phyloP scores from a whole-genome alignment of 1,140 invertebrate genomes.

The Lordiphosa clarofinis region DNA sequence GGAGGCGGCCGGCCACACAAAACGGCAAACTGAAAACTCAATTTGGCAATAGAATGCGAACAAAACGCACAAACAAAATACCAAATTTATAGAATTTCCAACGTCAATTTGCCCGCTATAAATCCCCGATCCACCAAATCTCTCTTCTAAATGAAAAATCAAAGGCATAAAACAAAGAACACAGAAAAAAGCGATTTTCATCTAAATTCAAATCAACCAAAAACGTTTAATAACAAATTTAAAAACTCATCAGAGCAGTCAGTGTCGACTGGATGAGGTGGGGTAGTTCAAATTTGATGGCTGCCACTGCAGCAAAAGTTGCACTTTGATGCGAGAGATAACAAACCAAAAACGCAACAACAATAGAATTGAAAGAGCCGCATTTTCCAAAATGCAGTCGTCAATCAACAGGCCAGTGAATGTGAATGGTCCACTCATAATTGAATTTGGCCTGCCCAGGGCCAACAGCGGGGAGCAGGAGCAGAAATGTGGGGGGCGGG shows the following conservation, averaged over 20 bases:
- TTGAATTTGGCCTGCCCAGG: slow-evolving; percentile 51
- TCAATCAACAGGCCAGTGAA: slow-evolving; percentile 50
- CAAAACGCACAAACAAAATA: slow-evolving; percentile 63
- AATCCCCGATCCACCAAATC: too few species aligned
- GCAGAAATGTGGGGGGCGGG: slow-evolving; percentile 7
- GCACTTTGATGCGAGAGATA: slow-evolving; percentile 42
- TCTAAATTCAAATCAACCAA: slow-evolving; percentile 74
- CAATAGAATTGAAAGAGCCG: slow-evolving; percentile 39
- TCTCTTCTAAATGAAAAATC: slow-evolving; percentile 29
- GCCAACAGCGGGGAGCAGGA: not conserved
- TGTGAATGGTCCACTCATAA: slow-evolving; percentile 52
- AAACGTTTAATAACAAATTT: slow-evolving; percentile 74
- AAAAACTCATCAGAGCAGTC: slow-evolving; percentile 58
- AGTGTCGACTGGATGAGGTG: not conserved
- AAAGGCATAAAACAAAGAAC: slow-evolving; percentile 13
- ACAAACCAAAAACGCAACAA: slow-evolving; percentile 23
- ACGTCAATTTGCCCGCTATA: slow-evolving; percentile 24
- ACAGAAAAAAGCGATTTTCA: slow-evolving; percentile 42
- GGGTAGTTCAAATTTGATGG: slow-evolving; percentile 18
- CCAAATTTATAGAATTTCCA: slow-evolving; percentile 71
- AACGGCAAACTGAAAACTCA: slow-evolving; percentile 50
- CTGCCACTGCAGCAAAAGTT: slow-evolving; percentile 24
- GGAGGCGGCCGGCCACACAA: slow-evolving; percentile 22
- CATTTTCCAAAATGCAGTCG: slow-evolving; percentile 54
- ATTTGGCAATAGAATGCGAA: slow-evolving; percentile 53